Base-by-base conservation (phyloP, 92 coral and sea anemone genomes). In the Porites lobata region DNA sequence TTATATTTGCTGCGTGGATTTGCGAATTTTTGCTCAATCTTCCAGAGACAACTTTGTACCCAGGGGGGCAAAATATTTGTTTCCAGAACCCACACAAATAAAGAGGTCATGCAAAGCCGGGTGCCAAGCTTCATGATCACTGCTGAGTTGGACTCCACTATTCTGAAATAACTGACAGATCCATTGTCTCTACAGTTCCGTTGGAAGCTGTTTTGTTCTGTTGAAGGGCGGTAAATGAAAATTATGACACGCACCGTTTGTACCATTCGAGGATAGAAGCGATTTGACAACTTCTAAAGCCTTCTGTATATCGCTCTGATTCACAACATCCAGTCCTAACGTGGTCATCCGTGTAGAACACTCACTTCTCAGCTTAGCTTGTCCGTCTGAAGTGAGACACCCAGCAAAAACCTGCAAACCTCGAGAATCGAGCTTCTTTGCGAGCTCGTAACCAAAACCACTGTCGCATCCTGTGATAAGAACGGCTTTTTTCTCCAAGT, bases 381-480 rank as follows among this genome's bases (percentile, higher is more conserved):
- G 88, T 24, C 98, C 98, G 22, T 85, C 86, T 14, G 57, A 66
- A 2, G 93, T 87, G 67, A 94, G 89, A 85, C 98, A 94, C 52
- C 92, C 91, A 3, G 98, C 98, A 51, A 92, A 86, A 58, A 94
- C 96, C 13, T 85, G 86, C 72, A 94, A 82, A 9, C 98, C 96
- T 17, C 53, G 80, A 1, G 77, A 74, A 75, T 94, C 98, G 38
- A 94, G 77, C 52, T 72, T 85, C 66, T 83, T 77, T 10, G 96
- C 96, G 51, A 94, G 82, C 77, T 92, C 89, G 70, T 87, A 87
- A 14, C 96, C 98, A 65, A 94, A 94, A 0, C 98, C 98, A 43
- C 87, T 93, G 79, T 94, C 98, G 68, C 98, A 94, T 47, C 96
- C 98, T 6, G 98, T 92, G 61, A 94, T 88, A 7, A 94, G 69